These are phyloP conservation scores for Phania funesta DNA, from an alignment of 2,888 invertebrate species.

Conservation along the genomic window DNA sequence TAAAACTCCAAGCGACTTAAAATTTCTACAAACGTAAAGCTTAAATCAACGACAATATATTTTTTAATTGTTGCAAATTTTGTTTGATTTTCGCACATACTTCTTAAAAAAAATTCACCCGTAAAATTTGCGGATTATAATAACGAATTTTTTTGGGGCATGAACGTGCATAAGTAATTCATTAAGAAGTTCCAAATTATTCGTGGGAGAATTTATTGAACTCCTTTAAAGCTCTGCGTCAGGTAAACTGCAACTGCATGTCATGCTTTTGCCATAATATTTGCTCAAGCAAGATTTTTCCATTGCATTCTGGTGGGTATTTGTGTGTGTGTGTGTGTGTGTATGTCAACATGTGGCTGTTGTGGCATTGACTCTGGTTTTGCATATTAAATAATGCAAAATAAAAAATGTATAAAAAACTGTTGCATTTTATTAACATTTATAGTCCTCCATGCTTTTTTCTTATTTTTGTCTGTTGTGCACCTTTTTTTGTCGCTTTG, in stretches of 20 bases:
- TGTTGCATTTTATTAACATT: slow-evolving; percentile 50
- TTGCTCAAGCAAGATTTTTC: neutral
- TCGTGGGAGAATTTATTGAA: no score
- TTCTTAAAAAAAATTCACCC: no score
- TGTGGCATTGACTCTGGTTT: slow-evolving; percentile 52
- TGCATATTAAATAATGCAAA: slow-evolving; percentile 41
- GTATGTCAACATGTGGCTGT: slow-evolving; percentile 47
- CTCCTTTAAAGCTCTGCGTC: neutral
- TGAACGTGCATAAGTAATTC: no score
- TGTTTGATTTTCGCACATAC: no score
- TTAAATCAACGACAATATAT: no score
- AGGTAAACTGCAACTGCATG: slow-evolving; percentile 30
- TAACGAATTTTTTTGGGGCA: no score
- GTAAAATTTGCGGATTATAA: no score
- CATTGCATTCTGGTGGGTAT: neutral
- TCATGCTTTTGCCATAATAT: neutral
- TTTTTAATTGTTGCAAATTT: no score
- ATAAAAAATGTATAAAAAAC: slow-evolving; percentile 1
- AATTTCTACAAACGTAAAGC: no score
- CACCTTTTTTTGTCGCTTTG: slow-evolving; percentile 12
- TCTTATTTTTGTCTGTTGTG: neutral
- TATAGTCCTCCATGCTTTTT: slow-evolving; percentile 9
- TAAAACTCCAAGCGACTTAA: no score
- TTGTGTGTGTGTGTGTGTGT: neutral
- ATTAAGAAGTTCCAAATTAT: no score